Base-by-base conservation (phyloP, 37 sponge, comb jelly and placozoan genomes). In the Theonella swinhoei region DNA sequence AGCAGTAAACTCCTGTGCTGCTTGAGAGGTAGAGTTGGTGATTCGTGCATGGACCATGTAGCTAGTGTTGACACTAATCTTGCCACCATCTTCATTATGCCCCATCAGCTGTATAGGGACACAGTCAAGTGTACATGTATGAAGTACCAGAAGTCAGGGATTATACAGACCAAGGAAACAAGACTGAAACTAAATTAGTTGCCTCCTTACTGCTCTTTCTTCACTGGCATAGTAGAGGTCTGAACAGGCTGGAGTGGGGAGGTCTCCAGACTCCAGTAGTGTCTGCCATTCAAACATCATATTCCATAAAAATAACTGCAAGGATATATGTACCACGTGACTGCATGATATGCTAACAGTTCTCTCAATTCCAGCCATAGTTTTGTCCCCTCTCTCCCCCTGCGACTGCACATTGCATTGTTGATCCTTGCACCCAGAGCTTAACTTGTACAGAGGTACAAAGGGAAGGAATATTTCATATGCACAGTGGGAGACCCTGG, bases 51-150 rank as follows among this genome's bases (percentile, higher is more conserved):
- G 68, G 41, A 87, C 58, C 28, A 87, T 29, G 62, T 80, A 87
- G 0, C 70, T 34, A 7, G 66, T 74, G 28, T 68, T 42, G 30
- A 80, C 33, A 23, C 42, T n/a, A 2, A 23, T 32, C 5, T 59
- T 32, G 41, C 32, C 47, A 30, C 69, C 75, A 69, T 87, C 88
- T 35, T 87, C 88, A 42, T 87, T 87, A 35, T 87, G 88, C 22
- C 81, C 88, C 64, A 87, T 73, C 26, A 87, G 17, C 54, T 47
- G 14, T 14, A 47, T 47, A 47, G 54, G n/a, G n/a, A n/a, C n/a
- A n/a, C n/a, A n/a, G n/a, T n/a, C n/a, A n/a, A n/a, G n/a, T n/a
- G n/a, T n/a, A n/a, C n/a, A n/a, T n/a, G n/a, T n/a, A n/a, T n/a
- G n/a, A n/a, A n/a, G n/a, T n/a, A n/a, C n/a, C n/a, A n/a, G n/a